Base-by-base conservation (phyloP, 2,888 invertebrate genomes). In the Sarcophaga rosellei region DNA sequence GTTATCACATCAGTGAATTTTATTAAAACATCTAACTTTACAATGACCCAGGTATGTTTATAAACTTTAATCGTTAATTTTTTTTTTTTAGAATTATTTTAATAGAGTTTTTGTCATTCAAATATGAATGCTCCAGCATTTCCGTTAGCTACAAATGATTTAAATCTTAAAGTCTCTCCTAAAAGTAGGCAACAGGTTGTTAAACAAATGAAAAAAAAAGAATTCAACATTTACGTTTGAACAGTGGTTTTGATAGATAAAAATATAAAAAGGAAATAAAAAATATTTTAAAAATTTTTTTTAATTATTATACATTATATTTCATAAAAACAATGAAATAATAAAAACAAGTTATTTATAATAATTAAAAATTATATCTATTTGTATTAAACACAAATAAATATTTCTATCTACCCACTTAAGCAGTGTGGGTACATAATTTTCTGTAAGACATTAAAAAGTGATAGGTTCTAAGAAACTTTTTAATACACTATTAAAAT, bases 171-270 rank as follows among this genome's bases (percentile, higher is more conserved):
- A 53, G 17, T 15, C 53, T 4, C 45, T 1, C 86, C 83, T n/a
- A 12, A 80, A 86, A 83, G 73, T 83, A 86, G 73, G 86, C 86
- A 86, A 86, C 82, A 86, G 77, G 74, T 83, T 72, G n/a, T 44
- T 72, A 21, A 20, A 35, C 10, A 35, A 35, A 35, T 35, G 8
- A 35, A 35, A 44, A 17, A 0, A n/a, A 65, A 77, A 21, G n/a
- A n/a, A n/a, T n/a, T n/a, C 82, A 70, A 72, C 61, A n/a, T 23
- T 70, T 15, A 6, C 21, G 4, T 4, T 15, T 10, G 20, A n/a
- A 77, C 77, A 82, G 81, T 81, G 81, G 66, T 74, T 5, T n/a
- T 21, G 11, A 3, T n/a, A 4, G 10, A 4, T 4, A 4, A 57
- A 70, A n/a, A n/a, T 70, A 17, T 21, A 4, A 44, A 66, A 23